Base-by-base conservation (phyloP, 2,888 invertebrate genomes). In the Eilema griseolum region DNA sequence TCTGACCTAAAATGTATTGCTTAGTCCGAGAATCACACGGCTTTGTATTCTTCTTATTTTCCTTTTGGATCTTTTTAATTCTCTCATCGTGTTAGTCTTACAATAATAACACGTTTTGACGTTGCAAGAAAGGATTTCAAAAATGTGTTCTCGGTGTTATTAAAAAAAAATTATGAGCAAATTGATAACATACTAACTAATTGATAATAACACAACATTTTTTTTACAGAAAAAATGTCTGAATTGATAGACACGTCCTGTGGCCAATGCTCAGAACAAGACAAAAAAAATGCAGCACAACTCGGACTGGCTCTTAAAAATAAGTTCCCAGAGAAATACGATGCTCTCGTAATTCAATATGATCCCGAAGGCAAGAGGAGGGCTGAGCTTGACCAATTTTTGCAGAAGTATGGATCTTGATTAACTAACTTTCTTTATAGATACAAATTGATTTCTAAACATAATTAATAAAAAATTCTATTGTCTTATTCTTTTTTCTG, bases 191-290 rank as follows among this genome's bases (percentile, higher is more conserved):
- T 3, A 28, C n/a, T n/a, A 28, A 28, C 5, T 28, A 28, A 5
- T 28, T 4, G 5, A 41, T 16, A 16, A 4, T 41, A 16, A 3
- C 1, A 46, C 7, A 7, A 60, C 11, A 60, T 16, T 20, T 61
- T 61, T 78, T 77, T 61, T 23, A 20, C 74, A 91, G 92, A 75
- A 72, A 83, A 75, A 81, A 79, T 90, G 0, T 89, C 90, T 0
- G 89, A 90, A 67, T 87, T 84, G 0, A 33, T 84, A 68, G 85
- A 14, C 91, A 94, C 69, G 16, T 23, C 26, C 16, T 97, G 97
- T 85, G 90, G 83, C 52, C 97, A 96, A 88, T 97, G 97, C 85
- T 96, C 96, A 16, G 95, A 95, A 10, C 96, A 96, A 76, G 67
- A 97, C 85, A 96, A 96, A 83, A 85, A 87, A 41, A 93, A 96